A percentile compares a stretch with the other conserved stretches of the same genome.
phyloP scores from a whole-genome alignment of 2,888 invertebrate genomes.

The Ophion ellenae region DNA sequence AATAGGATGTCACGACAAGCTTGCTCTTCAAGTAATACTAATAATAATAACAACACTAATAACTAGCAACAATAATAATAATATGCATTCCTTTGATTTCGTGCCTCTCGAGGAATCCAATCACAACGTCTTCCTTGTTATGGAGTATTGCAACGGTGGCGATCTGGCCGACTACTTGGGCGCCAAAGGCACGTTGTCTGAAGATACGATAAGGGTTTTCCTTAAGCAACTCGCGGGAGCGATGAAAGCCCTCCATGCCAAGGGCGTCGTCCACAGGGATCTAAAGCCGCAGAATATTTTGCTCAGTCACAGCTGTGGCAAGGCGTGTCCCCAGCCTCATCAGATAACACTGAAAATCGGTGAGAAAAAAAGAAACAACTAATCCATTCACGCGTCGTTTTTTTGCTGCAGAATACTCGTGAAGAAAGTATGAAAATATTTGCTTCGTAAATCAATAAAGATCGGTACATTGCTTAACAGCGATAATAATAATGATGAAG shows the following conservation, averaged over 20 bases:
- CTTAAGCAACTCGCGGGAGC: conserved; percentile 98
- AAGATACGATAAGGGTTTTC: conserved; percentile 98
- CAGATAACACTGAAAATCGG: conserved; percentile 98
- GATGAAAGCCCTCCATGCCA: conserved; percentile 98
- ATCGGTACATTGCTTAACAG: too few relatives aligned
- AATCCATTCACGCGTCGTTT: background rate
- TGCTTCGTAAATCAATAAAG: too few relatives aligned
- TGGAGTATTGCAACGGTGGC: conserved; percentile 99
- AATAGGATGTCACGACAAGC: too few relatives aligned
- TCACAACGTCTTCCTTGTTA: conserved; percentile 97
- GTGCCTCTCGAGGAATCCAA: conserved; percentile 90
- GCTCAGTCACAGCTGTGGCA: conserved; percentile 92
- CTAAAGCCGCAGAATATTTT: conserved; percentile 99
- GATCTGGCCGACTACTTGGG: conserved; percentile 98
- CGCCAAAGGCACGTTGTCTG: conserved; percentile 97
- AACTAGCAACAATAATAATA: background rate
- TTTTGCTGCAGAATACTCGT: too few relatives aligned
- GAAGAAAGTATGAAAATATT: too few relatives aligned
- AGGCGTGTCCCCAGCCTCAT: conserved; percentile 89
- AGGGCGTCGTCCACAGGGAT: conserved; percentile 99
- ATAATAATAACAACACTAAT: too few relatives aligned
- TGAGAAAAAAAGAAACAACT: conserved; percentile 80
- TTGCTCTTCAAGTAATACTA: too few relatives aligned
- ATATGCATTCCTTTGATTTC: background rate
- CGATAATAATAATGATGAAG: too few relatives aligned